phyloP scores from a whole-genome alignment of 2,797 vertebrate species.

The Trematomus bernacchii region DNA sequence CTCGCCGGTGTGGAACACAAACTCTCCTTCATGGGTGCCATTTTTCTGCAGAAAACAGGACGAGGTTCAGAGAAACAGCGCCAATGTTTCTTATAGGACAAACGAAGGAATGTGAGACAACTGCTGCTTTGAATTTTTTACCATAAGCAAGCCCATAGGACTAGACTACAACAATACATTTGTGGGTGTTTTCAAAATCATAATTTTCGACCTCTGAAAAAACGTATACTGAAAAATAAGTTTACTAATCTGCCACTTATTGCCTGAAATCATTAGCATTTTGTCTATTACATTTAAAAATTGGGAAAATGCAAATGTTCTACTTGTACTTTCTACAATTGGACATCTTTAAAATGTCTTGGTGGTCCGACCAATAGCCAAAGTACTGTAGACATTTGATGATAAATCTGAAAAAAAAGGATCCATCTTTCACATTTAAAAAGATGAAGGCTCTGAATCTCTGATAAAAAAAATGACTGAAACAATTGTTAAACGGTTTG shows the following conservation, averaged over 20 bases:
- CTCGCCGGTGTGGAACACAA: constrained; percentile 88
- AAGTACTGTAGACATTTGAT: not conserved
- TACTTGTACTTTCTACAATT: not conserved
- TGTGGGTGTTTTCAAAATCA: not conserved
- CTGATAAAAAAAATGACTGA: not conserved
- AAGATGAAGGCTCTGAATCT: not conserved
- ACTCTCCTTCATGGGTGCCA: constrained; percentile 88
- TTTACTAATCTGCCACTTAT: not conserved
- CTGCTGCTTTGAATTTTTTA: constrained; percentile 13
- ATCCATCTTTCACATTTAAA: not conserved
- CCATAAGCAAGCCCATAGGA: not conserved
- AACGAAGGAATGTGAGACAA: constrained; percentile 11
- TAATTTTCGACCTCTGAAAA: not conserved
- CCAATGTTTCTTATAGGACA: constrained; percentile 6
- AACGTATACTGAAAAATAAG: not conserved
- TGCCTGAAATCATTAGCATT: not conserved
- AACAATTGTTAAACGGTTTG: not conserved
- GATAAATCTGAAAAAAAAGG: not conserved
- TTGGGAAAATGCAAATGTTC: not conserved
- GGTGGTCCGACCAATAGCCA: not conserved
- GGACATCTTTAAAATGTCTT: not conserved
- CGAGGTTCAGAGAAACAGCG: constrained; percentile 9
- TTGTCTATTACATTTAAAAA: not conserved
- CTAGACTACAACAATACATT: too few species aligned
- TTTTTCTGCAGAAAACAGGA: constrained; percentile 82